phyloP scores from a whole-genome alignment of 1,140 invertebrate genomes.

The Hycleus cichorii region DNA sequence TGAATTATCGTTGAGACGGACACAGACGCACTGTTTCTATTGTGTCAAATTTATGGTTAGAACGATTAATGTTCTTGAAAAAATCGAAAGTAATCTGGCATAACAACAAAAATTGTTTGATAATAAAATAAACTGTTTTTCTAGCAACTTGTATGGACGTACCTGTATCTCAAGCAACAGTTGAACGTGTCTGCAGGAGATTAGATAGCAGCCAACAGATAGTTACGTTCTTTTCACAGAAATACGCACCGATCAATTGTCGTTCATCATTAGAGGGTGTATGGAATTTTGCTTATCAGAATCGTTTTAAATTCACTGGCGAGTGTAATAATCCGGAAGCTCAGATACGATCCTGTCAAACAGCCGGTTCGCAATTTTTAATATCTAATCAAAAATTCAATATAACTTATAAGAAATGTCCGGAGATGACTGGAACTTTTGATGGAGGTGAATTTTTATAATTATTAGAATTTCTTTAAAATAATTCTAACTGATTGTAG shows the following conservation, averaged over 20 bases:
- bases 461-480: neutral
- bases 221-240: constrained; percentile 82
- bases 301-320: constrained; percentile 82
- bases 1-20: constrained; percentile 26
- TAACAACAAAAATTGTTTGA: neutral
- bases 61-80: constrained; percentile 85
- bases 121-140: neutral
- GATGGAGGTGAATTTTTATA: constrained; percentile 58
- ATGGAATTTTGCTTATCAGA: constrained; percentile 92
- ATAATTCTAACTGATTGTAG: constrained; percentile 38
- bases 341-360: constrained; percentile 89
- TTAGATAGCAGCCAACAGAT: constrained; percentile 71
- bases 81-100: constrained; percentile 65
- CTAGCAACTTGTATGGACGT: constrained; percentile 68
- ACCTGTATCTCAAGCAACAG: constrained; percentile 55
- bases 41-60: constrained; percentile 80
- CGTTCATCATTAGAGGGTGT: constrained; percentile 88
- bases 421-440: constrained; percentile 76
- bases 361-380: constrained; percentile 88
- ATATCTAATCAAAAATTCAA: constrained; percentile 97
- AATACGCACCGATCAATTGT: constrained; percentile 86
- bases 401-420: constrained; percentile 86
- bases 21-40: constrained; percentile 58
- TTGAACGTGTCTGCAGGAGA: constrained; percentile 67
- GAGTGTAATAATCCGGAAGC: constrained; percentile 83